phyloP scores from a whole-genome alignment of 2,113 vertebrate genomes.

The Rhea americana region DNA sequence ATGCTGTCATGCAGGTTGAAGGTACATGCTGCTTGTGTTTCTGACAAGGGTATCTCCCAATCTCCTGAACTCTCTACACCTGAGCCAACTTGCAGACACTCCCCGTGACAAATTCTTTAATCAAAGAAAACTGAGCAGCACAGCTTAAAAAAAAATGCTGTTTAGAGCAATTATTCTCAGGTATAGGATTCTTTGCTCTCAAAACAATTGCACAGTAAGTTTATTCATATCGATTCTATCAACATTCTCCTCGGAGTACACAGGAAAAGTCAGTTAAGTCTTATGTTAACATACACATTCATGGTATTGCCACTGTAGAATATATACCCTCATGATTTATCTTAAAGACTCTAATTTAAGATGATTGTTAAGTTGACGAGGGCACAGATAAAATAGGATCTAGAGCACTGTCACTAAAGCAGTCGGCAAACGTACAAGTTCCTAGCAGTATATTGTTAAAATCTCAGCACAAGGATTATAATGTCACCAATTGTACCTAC shows the following conservation, averaged over 20 bases:
- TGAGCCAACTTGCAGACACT: background rate
- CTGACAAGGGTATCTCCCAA: background rate
- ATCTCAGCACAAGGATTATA: background rate
- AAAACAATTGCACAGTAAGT: background rate
- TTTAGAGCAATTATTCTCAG: background rate
- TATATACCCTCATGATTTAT: background rate
- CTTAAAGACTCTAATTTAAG: background rate
- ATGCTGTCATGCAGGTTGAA: background rate
- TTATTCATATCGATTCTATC: background rate
- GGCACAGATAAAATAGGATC: background rate
- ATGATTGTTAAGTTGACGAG: background rate
- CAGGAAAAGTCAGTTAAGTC: background rate
- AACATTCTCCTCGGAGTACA: background rate
- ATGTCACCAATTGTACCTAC: background rate
- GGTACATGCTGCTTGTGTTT: background rate
- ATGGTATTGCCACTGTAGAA: background rate
- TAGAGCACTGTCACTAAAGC: background rate
- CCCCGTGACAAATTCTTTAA: background rate
- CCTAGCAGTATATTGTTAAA: background rate
- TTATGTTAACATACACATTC: background rate
- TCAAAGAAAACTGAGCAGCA: background rate
- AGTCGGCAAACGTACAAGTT: fast-evolving
- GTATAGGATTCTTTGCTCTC: background rate
- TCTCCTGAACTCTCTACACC: background rate
- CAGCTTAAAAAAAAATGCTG: background rate